Base-by-base conservation (phyloP, 2,113 vertebrate genomes). In the Lepisosteus osseus region DNA sequence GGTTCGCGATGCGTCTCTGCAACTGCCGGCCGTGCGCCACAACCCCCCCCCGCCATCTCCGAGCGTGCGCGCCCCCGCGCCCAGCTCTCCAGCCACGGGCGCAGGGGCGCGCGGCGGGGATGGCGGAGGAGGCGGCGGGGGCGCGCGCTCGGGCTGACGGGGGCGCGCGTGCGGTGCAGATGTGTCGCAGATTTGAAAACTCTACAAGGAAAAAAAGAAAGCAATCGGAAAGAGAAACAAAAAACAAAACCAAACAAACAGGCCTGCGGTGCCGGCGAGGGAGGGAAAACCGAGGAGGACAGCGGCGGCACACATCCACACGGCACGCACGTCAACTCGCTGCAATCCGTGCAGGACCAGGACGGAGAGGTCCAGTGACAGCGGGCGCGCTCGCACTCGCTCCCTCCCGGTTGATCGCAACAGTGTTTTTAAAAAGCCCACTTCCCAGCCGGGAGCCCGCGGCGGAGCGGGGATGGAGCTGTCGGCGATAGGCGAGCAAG, bases 401-500 rank as follows among this genome's bases (percentile, higher is more conserved):
- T 29, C 29, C 2, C 29, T 29, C 29, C 29, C 29, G 29, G 2
- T 29, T 29, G 29, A 29, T 29, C 29, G 29, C 29, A 29, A 1
- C 29, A 2, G 1, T 29, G 29, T 2, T 29, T 1, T 29, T 2
- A 29, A 29, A 29, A 29, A 29, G 29, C 29, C 29, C 29, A 29
- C 29, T 29, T 29, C 29, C 29, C 29, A 29, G 29, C 29, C 72
- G 66, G 74, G 64, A 74, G 82, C 62, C 66, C 79, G 82, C 73
- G 65, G 55, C n/a, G 63, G 17, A 72, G 78, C 69, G 54, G 76
- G 41, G 82, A 98, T 98, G 96, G 97, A 98, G 94, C 95, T 98
- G 87, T 96, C 94, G 86, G 95, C 96, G 5, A 95, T 98, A 47
- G 97, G 96, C 66, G 97, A 98, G 86, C 97, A 97, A 92, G 97